phyloP scores from a whole-genome alignment of 2,113 vertebrate genomes.

The Stigmatopora argus region DNA sequence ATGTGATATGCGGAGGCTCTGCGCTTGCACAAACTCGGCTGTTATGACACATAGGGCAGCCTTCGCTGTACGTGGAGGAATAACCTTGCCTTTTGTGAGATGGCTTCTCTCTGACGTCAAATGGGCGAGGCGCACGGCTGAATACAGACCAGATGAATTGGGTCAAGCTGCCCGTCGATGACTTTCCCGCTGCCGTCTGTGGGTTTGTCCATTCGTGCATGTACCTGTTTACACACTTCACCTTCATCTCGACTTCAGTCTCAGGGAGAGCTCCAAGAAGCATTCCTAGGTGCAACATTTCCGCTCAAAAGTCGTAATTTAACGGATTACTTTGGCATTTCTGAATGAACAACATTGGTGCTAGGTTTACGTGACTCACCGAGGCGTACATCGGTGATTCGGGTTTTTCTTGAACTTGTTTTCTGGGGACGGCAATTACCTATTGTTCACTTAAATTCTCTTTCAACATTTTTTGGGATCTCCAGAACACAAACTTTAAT shows the following conservation, averaged over 20 bases:
- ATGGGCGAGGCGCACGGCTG: constrained; percentile 38
- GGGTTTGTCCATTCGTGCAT: constrained; percentile 40
- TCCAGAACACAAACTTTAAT: no score
- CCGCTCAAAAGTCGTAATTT: not conserved
- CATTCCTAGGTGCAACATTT: constrained; percentile 9
- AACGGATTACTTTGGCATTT: not conserved
- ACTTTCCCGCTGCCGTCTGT: constrained; percentile 44
- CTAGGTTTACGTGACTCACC: not conserved
- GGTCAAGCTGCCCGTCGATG: constrained; percentile 39
- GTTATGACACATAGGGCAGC: constrained; percentile 22
- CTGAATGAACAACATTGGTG: not conserved
- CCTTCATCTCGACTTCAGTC: constrained; percentile 53
- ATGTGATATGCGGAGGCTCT: constrained; percentile 45
- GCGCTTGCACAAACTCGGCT: constrained; percentile 39
- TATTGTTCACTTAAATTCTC: no score
- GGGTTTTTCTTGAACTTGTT: not conserved
- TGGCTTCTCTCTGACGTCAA: constrained; percentile 59
- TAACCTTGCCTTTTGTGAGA: constrained; percentile 51
- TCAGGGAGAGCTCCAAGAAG: constrained; percentile 37
- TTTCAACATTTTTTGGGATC: no score
- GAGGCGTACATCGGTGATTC: no score
- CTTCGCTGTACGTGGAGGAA: constrained; percentile 29
- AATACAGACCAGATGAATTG: constrained; percentile 57
- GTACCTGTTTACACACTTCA: constrained; percentile 44
- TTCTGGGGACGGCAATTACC: not conserved